phyloP scores from a whole-genome alignment of 2,113 vertebrate genomes.

The Trematomus loennbergii region DNA sequence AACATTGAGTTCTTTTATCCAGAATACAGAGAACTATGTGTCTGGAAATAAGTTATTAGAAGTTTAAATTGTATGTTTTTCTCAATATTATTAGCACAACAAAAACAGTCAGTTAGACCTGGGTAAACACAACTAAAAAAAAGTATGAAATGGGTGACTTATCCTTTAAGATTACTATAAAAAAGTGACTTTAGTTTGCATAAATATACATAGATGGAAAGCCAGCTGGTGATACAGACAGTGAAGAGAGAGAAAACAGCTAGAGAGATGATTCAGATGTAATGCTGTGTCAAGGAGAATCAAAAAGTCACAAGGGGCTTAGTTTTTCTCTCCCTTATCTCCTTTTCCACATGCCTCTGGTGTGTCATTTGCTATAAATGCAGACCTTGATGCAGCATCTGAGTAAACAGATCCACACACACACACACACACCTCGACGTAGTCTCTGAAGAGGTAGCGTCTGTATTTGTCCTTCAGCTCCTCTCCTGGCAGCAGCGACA shows the following conservation, averaged over 20 bases:
- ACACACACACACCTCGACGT: constrained; percentile 89
- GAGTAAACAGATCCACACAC: constrained; percentile 6
- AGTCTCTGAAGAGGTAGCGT: constrained; percentile 99
- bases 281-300: constrained; percentile 1
- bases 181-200: not conserved
- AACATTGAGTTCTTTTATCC: too few species aligned
- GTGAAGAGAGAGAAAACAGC: not conserved
- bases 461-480: constrained; percentile 99
- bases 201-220: not conserved
- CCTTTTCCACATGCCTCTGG: constrained; percentile 6
- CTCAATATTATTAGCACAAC: too few species aligned
- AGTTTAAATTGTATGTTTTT: too few species aligned
- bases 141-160: not conserved
- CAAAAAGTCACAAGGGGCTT: not conserved
- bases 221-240: not conserved
- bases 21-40: too few species aligned
- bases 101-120: not conserved
- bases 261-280: not conserved
- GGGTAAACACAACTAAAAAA: not conserved
- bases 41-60: too few species aligned
- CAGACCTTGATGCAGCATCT: not conserved
- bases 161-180: not conserved
- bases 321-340: not conserved
- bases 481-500: constrained; percentile 94
- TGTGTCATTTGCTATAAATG: not conserved